Conservation (phyloP, 1,140 invertebrate species). For the Steinernema khuongi region DNA sequence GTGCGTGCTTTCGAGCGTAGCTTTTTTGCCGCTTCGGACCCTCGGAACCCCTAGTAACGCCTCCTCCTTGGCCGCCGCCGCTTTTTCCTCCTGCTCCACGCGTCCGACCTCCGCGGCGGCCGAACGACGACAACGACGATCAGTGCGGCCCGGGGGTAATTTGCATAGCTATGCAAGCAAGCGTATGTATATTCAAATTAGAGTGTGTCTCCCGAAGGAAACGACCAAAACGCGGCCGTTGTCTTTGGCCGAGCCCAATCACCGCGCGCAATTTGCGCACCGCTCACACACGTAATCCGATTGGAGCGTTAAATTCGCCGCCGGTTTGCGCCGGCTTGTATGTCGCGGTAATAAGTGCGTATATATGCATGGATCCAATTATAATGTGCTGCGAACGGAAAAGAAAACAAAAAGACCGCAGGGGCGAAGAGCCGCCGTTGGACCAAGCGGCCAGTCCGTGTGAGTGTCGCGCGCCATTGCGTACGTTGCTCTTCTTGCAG, state of each 20-base stretch:
- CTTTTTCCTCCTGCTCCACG: neutral
- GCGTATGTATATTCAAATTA: slow-evolving; percentile 1
- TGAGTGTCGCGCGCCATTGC: slow-evolving; percentile 6
- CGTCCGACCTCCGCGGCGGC: neutral
- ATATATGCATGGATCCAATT: slow-evolving; percentile 13
- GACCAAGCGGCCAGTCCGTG: neutral
- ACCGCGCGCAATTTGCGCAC: too few species aligned
- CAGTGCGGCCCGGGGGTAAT: neutral
- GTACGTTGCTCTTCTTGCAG: neutral
- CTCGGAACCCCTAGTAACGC: slow-evolving; percentile 9
- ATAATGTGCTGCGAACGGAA: slow-evolving; percentile 11
- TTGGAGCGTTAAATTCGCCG: neutral
- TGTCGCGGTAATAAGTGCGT: slow-evolving; percentile 15
- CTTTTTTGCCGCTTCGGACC: neutral
- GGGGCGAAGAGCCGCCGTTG: neutral
- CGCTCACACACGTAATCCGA: neutral
- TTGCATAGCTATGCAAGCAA: slow-evolving; percentile 4
- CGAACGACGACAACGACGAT: neutral
- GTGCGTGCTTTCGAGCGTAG: slow-evolving; percentile 3
- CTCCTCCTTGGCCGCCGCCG: too few species aligned
- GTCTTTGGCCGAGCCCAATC: too few species aligned
- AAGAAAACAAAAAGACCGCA: slow-evolving; percentile 12
- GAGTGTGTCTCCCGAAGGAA: neutral
- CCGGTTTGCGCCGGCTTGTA: neutral
- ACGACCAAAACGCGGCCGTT: too few species aligned